These are phyloP conservation scores for Timandra comae DNA, from an alignment of 2,888 invertebrate species.

Conservation along the genomic window DNA sequence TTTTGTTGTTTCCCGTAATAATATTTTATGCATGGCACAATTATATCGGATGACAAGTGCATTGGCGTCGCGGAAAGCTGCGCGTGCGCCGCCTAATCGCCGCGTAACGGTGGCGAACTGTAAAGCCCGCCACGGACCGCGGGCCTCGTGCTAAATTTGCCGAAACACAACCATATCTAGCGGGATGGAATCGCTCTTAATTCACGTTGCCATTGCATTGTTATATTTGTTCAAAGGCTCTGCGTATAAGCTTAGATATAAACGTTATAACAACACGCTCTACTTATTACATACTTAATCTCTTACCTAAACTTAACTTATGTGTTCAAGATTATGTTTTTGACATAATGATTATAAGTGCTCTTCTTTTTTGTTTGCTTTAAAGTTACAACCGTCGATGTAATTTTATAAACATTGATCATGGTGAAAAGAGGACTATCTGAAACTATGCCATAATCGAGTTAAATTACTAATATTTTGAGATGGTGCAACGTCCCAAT, in stretches of 20 bases:
- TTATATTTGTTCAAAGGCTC: constrained; percentile 15
- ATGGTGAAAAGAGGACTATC: too few species aligned
- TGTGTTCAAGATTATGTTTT: too few species aligned
- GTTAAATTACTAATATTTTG: too few species aligned
- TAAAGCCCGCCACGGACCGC: constrained; percentile 69
- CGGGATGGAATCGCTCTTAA: constrained; percentile 65
- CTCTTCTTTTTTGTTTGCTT: too few species aligned
- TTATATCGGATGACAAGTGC: constrained; percentile 27
- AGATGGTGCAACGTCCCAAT: constrained; percentile 15
- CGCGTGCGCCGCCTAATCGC: constrained; percentile 63
- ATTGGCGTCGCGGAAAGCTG: constrained; percentile 36
- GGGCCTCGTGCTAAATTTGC: constrained; percentile 73
- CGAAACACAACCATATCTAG: constrained; percentile 69
- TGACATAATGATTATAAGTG: too few species aligned
- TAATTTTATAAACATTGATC: too few species aligned
- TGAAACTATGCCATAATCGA: too few species aligned
- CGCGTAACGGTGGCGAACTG: constrained; percentile 74
- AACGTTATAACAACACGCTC: too few species aligned
- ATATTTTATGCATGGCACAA: constrained; percentile 21
- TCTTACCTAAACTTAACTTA: too few species aligned
- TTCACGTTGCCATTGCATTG: constrained; percentile 42
- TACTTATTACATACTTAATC: too few species aligned
- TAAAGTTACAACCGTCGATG: too few species aligned
- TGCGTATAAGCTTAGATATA: background rate
- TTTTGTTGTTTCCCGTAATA: constrained; percentile 18